Percentiles rank a stretch among this genome's conserved stretches.
These are phyloP conservation scores for Peromyscus polionotus DNA, from an alignment of 2,113 vertebrate genomes.

Conservation along the genomic window DNA sequence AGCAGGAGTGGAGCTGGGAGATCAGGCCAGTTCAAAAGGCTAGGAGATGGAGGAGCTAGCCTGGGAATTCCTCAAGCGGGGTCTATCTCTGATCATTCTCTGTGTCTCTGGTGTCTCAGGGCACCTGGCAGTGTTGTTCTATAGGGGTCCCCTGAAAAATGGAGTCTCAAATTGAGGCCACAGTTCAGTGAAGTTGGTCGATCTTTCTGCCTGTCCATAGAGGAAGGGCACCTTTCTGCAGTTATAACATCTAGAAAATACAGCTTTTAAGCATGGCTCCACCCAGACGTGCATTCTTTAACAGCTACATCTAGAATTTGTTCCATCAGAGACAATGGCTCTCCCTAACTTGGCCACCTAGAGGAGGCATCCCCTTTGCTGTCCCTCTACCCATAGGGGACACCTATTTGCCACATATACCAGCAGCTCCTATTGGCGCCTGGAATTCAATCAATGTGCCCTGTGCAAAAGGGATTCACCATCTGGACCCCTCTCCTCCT, in stretches of 20 bases:
- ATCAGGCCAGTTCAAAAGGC: slow-evolving; percentile 29
- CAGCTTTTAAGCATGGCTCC: neutral
- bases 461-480: neutral
- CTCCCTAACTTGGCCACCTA: slow-evolving; percentile 38
- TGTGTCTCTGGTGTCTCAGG: neutral
- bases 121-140: neutral
- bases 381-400: neutral
- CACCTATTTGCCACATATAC: slow-evolving; percentile 23
- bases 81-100: neutral
- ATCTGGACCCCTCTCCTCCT: neutral
- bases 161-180: neutral
- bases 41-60: neutral
- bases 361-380: neutral
- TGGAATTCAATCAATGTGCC: neutral
- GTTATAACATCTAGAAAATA: neutral
- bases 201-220: neutral
- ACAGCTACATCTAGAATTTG: slow-evolving; percentile 20
- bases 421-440: neutral
- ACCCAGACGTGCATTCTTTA: slow-evolving; percentile 7
- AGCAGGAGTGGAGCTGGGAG: neutral
- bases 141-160: neutral
- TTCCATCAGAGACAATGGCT: neutral
- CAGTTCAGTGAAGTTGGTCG: neutral
- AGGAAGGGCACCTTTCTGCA: neutral
- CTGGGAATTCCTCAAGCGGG: slow-evolving; percentile 15